phyloP scores from a whole-genome alignment of 2,113 vertebrate species.

The Acrocephalus arundinaceus region DNA sequence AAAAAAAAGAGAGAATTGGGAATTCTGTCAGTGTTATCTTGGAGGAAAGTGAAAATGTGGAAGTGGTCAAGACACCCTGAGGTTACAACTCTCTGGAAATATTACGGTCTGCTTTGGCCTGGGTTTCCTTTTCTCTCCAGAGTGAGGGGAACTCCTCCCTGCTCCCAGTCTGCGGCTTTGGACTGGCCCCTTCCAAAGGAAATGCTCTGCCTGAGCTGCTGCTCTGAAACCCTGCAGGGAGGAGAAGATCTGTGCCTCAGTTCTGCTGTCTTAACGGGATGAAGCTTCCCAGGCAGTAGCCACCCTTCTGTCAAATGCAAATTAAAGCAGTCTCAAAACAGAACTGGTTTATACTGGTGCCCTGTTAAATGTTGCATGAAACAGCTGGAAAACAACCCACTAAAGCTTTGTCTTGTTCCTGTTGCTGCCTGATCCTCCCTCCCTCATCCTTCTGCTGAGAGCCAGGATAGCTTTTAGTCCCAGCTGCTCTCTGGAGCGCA shows the following conservation, averaged over 20 bases:
- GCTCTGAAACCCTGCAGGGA: background rate
- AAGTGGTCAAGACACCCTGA: conserved; percentile 7
- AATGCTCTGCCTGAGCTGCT: background rate
- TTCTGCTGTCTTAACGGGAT: background rate
- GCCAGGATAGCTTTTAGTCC: background rate
- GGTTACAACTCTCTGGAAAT: background rate
- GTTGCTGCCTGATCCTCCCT: fast-evolving
- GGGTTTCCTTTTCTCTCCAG: background rate
- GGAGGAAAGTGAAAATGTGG: background rate
- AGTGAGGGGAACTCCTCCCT: background rate
- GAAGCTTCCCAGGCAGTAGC: background rate
- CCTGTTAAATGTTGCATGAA: background rate
- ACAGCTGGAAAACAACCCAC: background rate
- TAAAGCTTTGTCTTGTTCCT: background rate
- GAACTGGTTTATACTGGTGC: background rate
- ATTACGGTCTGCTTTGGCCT: background rate
- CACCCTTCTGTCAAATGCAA: background rate
- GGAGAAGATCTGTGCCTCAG: background rate
- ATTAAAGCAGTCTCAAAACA: background rate
- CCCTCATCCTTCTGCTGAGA: background rate
- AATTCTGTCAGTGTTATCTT: conserved; percentile 9
- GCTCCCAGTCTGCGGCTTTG: background rate
- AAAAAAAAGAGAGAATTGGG: background rate
- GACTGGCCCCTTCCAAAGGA: background rate
- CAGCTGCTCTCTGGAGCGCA: background rate